A percentile compares a stretch with the other conserved stretches of the same genome.
These are phyloP conservation scores for Rutilus rutilus DNA, from an alignment of 2,113 vertebrate genomes.

Conservation along the genomic window DNA sequence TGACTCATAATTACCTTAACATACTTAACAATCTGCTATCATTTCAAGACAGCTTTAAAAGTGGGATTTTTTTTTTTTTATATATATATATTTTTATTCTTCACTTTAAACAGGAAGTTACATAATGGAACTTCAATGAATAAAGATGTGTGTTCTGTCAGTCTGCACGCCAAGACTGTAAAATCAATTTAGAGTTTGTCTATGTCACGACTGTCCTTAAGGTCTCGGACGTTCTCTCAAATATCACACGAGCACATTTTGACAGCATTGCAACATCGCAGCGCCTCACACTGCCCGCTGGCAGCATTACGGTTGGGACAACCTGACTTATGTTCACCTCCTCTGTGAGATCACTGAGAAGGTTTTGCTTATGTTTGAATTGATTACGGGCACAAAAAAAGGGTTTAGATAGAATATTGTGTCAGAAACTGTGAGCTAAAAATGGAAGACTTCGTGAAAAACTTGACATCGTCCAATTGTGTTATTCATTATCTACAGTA, in stretches of 20 bases:
- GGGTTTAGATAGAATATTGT: background rate
- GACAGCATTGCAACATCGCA: conserved; percentile 51
- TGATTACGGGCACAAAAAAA: background rate
- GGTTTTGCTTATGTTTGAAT: conserved; percentile 15
- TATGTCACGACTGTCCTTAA: background rate
- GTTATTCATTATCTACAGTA: background rate
- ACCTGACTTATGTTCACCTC: background rate
- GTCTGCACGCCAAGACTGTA: background rate
- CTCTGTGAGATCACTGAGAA: background rate
- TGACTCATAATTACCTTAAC: conserved; percentile 39
- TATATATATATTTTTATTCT: background rate
- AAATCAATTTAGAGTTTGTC: background rate
- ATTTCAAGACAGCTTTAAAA: conserved; percentile 12
- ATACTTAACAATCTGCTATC: conserved; percentile 20
- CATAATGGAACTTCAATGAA: conserved; percentile 16
- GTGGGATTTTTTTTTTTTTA: too few relatives aligned
- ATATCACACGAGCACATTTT: background rate
- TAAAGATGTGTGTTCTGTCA: background rate
- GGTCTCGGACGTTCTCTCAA: background rate
- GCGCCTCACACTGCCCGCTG: conserved; percentile 53
- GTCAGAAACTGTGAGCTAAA: background rate
- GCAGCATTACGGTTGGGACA: conserved; percentile 36
- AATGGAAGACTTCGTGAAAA: background rate
- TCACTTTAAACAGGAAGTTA: conserved; percentile 8
- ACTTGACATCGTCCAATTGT: background rate